Evolutionary conservation across 1,140 invertebrate genomes (phyloP).

Genomic region (Reticulitermes speratus): DNA sequence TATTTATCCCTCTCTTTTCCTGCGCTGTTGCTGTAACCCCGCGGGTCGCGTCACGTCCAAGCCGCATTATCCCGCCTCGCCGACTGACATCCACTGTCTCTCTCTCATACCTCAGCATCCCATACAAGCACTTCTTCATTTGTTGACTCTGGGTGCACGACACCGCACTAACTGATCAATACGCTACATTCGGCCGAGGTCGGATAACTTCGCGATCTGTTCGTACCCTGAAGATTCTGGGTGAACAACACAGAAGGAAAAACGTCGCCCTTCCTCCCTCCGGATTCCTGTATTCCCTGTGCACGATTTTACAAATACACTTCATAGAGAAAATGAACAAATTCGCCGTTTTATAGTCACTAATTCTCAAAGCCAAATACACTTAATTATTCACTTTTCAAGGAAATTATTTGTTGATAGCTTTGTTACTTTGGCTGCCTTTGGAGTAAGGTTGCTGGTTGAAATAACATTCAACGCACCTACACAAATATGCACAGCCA

Average conservation of each 20-base stretch:
- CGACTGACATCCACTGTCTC: not conserved
- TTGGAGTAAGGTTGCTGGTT: too few relatives aligned
- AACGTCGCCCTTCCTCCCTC: not conserved
- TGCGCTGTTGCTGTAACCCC: not conserved
- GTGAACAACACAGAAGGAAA: not conserved
- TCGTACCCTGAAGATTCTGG: not conserved
- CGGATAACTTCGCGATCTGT: not conserved
- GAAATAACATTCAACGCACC: too few relatives aligned
- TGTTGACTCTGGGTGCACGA: conserved; percentile 25
- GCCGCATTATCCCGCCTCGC: not conserved
- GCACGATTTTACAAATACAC: too few relatives aligned
- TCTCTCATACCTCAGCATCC: not conserved
- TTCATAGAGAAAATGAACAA: too few relatives aligned
- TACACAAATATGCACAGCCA: too few relatives aligned
- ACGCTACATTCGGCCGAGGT: conserved; percentile 22
- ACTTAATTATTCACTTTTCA: too few relatives aligned
- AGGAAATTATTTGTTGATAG: too few relatives aligned
- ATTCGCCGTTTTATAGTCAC: too few relatives aligned
- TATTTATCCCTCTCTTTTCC: not conserved
- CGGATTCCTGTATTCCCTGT: too few relatives aligned
- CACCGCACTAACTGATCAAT: conserved; percentile 25
- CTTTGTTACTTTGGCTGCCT: too few relatives aligned
- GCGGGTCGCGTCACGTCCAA: not conserved
- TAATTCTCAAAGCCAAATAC: too few relatives aligned
- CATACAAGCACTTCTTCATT: conserved; percentile 25